phyloP scores from a whole-genome alignment of 1,140 invertebrate genomes.

The Saccostrea glomerata region DNA sequence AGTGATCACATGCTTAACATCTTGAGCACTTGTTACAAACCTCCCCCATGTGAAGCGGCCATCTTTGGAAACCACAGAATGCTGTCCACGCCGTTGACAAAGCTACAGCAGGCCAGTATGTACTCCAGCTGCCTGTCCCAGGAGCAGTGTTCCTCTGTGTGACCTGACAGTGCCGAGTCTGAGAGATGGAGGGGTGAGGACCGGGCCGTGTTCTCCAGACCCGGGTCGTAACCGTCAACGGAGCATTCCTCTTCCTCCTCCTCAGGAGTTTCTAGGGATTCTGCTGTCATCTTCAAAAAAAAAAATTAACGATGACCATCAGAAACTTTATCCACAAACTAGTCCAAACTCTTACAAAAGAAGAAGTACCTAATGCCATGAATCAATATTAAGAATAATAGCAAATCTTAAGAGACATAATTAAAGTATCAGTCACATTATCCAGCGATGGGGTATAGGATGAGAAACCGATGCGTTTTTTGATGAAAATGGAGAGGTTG shows the following conservation, averaged over 20 bases:
- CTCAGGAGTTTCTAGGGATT: not conserved
- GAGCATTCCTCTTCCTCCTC: not conserved
- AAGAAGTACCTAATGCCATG: too few species aligned
- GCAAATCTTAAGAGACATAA: too few species aligned
- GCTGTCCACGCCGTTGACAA: constrained; percentile 52
- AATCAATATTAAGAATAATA: too few species aligned
- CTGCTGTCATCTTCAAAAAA: not conserved
- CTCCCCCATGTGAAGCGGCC: constrained; percentile 52
- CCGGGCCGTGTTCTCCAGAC: not conserved
- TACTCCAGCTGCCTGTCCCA: constrained; percentile 57
- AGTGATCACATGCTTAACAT: too few species aligned
- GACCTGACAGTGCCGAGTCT: not conserved
- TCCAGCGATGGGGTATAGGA: too few species aligned
- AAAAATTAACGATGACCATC: too few species aligned
- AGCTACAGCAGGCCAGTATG: constrained; percentile 54
- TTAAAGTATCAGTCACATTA: too few species aligned
- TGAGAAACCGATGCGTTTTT: too few species aligned
- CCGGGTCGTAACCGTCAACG: not conserved
- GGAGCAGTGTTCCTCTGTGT: constrained; percentile 47
- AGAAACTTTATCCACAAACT: too few species aligned
- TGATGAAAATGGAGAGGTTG: too few species aligned
- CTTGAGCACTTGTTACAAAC: constrained; percentile 21
- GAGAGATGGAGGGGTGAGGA: not conserved
- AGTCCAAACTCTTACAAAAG: too few species aligned
- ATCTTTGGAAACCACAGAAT: constrained; percentile 51